These are phyloP conservation scores for Clinocottus analis DNA, from an alignment of 2,113 vertebrate genomes.

Conservation along the genomic window DNA sequence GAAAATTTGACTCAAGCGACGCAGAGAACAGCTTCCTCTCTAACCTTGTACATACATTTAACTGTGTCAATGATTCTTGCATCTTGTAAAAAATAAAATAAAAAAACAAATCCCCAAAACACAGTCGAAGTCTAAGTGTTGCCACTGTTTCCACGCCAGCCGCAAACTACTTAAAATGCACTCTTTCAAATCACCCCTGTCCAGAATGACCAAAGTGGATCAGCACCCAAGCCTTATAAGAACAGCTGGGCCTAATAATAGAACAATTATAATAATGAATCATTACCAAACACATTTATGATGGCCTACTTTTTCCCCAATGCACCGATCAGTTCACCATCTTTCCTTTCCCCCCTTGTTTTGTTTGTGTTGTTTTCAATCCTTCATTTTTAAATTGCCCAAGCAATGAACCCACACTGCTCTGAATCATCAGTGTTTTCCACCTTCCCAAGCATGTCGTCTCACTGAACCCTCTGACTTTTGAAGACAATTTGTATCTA, in stretches of 20 bases:
- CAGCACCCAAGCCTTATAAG: constrained; percentile 60
- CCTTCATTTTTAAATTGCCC: background rate
- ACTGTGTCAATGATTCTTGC: constrained; percentile 23
- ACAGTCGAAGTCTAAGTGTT: constrained; percentile 6
- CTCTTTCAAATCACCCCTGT: constrained; percentile 60
- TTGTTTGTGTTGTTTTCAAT: constrained; percentile 19
- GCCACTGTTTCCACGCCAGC: constrained; percentile 40
- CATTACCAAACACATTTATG: constrained; percentile 76
- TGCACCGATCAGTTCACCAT: constrained; percentile 51
- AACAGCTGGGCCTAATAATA: constrained; percentile 76
- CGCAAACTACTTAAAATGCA: constrained; percentile 57
- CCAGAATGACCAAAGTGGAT: constrained; percentile 67
- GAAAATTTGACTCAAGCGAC: constrained; percentile 82
- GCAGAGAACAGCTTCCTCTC: constrained; percentile 75
- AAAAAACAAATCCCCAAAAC: background rate
- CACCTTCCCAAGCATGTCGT: background rate
- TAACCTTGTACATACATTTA: constrained; percentile 52
- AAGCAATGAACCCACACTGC: background rate
- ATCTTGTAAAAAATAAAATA: background rate
- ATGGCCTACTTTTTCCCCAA: constrained; percentile 71
- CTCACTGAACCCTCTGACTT: constrained; percentile 46
- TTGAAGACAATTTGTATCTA: constrained; percentile 39
- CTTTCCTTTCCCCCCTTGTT: background rate
- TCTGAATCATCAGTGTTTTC: constrained; percentile 13
- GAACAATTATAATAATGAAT: constrained; percentile 79